These are phyloP conservation scores for Zenarchopterus dispar DNA, from an alignment of 2,797 vertebrate species.

Conservation along the genomic window DNA sequence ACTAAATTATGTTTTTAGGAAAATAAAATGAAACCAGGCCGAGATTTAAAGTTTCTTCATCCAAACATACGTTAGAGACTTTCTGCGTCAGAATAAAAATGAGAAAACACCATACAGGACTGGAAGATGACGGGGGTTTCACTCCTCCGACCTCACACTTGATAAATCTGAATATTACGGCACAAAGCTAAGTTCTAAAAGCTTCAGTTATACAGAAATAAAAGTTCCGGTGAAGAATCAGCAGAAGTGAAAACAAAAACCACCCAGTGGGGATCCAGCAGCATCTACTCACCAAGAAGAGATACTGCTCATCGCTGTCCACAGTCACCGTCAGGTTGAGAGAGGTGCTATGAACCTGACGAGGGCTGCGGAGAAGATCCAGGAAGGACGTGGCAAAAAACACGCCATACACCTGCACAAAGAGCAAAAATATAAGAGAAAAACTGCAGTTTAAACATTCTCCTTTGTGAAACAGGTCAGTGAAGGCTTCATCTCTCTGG, in stretches of 20 bases:
- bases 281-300: conserved; percentile 87
- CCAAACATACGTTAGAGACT: not conserved
- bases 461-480: too few relatives aligned
- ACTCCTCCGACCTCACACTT: not conserved
- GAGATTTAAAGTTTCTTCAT: too few relatives aligned
- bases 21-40: too few relatives aligned
- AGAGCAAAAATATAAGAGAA: not conserved
- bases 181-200: not conserved
- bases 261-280: not conserved
- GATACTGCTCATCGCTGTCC: conserved; percentile 91
- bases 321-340: conserved; percentile 86
- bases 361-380: conserved; percentile 89
- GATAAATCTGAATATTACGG: not conserved
- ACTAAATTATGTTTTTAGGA: too few relatives aligned
- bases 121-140: too few relatives aligned
- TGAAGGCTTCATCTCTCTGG: too few relatives aligned
- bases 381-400: conserved; percentile 96
- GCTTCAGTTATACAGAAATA: not conserved
- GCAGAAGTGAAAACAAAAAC: too few relatives aligned
- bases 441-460: too few relatives aligned
- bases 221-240: too few relatives aligned
- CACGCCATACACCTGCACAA: conserved; percentile 87
- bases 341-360: conserved; percentile 71
- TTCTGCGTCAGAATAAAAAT: not conserved
- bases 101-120: not conserved